Conservation (phyloP, 2,797 vertebrate genomes). For the Myotis daubentonii region DNA sequence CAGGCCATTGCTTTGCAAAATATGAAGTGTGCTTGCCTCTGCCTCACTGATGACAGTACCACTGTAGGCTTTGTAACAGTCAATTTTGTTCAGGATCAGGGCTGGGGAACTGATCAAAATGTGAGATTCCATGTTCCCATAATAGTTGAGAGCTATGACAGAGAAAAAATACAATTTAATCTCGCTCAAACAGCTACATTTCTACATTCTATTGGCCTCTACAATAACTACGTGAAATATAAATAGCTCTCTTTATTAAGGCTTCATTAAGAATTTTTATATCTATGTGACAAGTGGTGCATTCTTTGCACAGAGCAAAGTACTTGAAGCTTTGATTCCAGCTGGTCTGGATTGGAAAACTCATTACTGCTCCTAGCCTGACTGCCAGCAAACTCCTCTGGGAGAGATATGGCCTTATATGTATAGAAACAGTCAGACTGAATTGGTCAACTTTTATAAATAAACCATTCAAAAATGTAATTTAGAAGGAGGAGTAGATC, state of each 20-base stretch:
- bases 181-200: slow-evolving; percentile 37
- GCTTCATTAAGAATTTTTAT: slow-evolving; percentile 62
- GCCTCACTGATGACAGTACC: background rate
- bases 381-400: slow-evolving; percentile 60
- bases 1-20: background rate
- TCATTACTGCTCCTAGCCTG: slow-evolving; percentile 31
- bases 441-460: slow-evolving; percentile 67
- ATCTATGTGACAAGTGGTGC: slow-evolving; percentile 38
- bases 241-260: slow-evolving; percentile 47
- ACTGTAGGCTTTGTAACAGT: slow-evolving; percentile 7
- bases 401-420: background rate
- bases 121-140: slow-evolving; percentile 33
- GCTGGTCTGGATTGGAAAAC: slow-evolving; percentile 66
- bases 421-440: slow-evolving; percentile 13
- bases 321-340: slow-evolving; percentile 53
- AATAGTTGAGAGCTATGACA: background rate
- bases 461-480: slow-evolving; percentile 69
- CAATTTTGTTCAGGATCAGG: background rate
- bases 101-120: background rate
- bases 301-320: slow-evolving; percentile 50
- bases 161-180: slow-evolving; percentile 51
- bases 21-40: background rate
- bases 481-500: slow-evolving; percentile 62
- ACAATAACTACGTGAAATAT: background rate
- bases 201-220: slow-evolving; percentile 30